Base-by-base conservation (phyloP, 1,140 invertebrate genomes). In the Aphelenchoides fujianensis region DNA sequence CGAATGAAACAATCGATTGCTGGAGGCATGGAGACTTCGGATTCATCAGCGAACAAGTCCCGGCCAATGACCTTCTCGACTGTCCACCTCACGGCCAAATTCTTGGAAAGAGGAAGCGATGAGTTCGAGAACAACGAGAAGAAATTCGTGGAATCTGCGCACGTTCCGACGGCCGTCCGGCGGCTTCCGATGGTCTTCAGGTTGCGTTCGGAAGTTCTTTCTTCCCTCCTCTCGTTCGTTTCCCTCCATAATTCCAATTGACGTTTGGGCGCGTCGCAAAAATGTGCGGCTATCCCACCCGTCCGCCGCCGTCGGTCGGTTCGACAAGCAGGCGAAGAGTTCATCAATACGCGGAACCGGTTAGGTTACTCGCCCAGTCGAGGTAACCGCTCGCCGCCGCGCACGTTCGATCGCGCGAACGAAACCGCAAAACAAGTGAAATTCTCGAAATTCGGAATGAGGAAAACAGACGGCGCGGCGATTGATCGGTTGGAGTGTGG, bases 221-320 rank as follows among this genome's bases (percentile, higher is more conserved):
- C n/a, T n/a, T n/a, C n/a, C n/a, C n/a, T n/a, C n/a, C n/a, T n/a
- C n/a, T n/a, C n/a, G n/a, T 23, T 48, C 41, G 41, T 48, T 48
- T 48, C 41, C 41, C 41, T 48, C 41, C 41, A 48, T 48, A 48
- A 48, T 48, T 48, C 41, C 41, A 48, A 48, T 48, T 48, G 41
- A 48, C 41, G 41, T 48, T 48, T 48, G 41, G 23, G 12, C n/a
- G n/a, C 12, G 23, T 48, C 41, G 41, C 12, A 48, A 48, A 48
- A 48, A 48, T 48, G 41, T 23, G n/a, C n/a, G n/a, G 41, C 41
- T 48, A 48, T 48, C 41, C 41, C 41, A n/a, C n/a, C n/a, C n/a
- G n/a, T n/a, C n/a, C 41, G 23, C 12, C 41, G 41, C 12, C 41
- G 41, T 48, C 41, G n/a, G n/a, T n/a, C n/a, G 23, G 41, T 48